A percentile compares a stretch with the other conserved stretches of the same genome.
Evolutionary conservation across 2,888 invertebrate species (phyloP).

Genomic region (Phaonia tiefii): DNA sequence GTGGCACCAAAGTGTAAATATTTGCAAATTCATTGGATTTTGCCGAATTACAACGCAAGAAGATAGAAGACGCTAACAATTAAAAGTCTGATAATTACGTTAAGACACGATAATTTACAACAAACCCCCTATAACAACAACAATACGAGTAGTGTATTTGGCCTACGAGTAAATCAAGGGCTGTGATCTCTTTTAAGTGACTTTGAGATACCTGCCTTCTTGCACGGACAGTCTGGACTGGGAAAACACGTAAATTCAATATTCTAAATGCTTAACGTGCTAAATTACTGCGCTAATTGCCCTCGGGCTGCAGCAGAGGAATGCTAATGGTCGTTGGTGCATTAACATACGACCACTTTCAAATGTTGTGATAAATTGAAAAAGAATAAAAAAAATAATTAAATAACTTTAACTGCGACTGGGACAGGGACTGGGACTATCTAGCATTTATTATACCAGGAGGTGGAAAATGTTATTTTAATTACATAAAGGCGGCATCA

Average conservation of each 20-base stretch:
- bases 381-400: slow-evolving; percentile 36
- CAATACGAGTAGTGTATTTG: slow-evolving; percentile 19
- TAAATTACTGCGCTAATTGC: slow-evolving; percentile 58
- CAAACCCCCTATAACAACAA: slow-evolving; percentile 15
- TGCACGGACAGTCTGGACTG: not conserved
- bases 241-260: slow-evolving; percentile 51
- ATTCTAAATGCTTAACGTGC: slow-evolving; percentile 29
- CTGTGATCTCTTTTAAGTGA: not conserved
- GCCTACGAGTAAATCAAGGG: not conserved
- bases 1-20: slow-evolving; percentile 42
- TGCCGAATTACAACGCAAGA: slow-evolving; percentile 26
- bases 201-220: slow-evolving; percentile 6
- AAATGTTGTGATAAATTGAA: slow-evolving; percentile 54
- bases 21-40: not conserved
- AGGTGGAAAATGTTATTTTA: slow-evolving; percentile 60
- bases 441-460: not conserved
- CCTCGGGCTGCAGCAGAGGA: slow-evolving; percentile 13
- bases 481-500: slow-evolving; percentile 58
- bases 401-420: slow-evolving; percentile 22
- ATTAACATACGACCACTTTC: slow-evolving; percentile 35
- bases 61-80: slow-evolving; percentile 20
- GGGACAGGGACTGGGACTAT: not conserved
- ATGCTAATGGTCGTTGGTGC: slow-evolving; percentile 7
- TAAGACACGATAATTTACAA: slow-evolving; percentile 61
- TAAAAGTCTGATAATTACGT: slow-evolving; percentile 58